Evolutionary conservation across 2,113 vertebrate genomes (phyloP).

Genomic region (Hemicordylus capensis): DNA sequence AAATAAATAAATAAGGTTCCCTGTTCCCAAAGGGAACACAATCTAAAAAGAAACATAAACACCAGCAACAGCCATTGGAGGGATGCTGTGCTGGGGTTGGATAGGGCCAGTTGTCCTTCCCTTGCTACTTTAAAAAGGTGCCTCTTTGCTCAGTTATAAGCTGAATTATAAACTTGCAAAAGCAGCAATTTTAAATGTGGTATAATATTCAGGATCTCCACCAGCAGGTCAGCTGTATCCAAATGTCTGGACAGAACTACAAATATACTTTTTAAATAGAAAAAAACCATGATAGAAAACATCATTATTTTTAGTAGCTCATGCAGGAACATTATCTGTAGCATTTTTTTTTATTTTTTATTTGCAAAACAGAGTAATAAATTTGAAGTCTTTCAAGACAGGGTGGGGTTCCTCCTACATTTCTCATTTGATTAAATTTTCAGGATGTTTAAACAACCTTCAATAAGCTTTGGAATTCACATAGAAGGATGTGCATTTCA

Average conservation of each 20-base stretch:
- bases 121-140: no score
- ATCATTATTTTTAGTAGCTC: background rate
- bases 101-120: no score
- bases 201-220: background rate
- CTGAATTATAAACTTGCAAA: conserved; percentile 20
- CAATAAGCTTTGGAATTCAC: background rate
- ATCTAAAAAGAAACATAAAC: no score
- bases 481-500: background rate
- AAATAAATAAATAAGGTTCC: no score
- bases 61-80: no score
- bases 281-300: background rate
- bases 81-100: no score
- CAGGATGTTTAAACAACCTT: background rate
- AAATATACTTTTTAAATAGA: background rate
- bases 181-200: background rate
- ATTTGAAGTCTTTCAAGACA: background rate
- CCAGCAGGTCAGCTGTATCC: background rate
- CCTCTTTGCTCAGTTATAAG: no score
- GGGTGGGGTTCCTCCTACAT: background rate
- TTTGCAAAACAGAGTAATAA: background rate
- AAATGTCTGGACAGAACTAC: background rate
- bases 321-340: background rate
- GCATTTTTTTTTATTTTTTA: no score
- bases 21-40: no score
- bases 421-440: background rate